Conservation (phyloP, 2,888 invertebrate species). For the Teinopalpus imperialis region DNA sequence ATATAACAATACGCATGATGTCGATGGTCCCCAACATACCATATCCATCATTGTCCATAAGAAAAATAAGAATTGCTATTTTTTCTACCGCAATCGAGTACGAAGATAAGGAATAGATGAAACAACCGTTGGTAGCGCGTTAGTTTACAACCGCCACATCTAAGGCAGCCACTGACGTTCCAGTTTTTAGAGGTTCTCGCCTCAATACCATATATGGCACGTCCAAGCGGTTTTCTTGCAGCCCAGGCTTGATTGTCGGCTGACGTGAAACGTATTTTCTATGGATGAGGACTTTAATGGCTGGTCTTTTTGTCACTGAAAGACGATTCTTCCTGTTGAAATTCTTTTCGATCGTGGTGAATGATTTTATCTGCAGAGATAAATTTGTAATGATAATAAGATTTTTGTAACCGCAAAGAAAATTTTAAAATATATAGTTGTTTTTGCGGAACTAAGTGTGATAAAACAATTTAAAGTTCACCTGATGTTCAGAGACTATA, state of each 20-base stretch:
- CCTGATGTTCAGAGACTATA: too few relatives aligned
- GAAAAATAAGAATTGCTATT: constrained; percentile 22
- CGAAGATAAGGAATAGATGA: constrained; percentile 23
- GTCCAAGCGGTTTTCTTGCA: constrained; percentile 23
- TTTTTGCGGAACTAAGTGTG: too few relatives aligned
- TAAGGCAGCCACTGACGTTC: constrained; percentile 30
- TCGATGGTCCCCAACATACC: constrained; percentile 20
- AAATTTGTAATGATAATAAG: too few relatives aligned
- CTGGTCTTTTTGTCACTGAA: constrained; percentile 18
- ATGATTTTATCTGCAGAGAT: too few relatives aligned
- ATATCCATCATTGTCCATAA: constrained; percentile 25
- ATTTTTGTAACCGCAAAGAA: too few relatives aligned
- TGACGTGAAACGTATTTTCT: constrained; percentile 21
- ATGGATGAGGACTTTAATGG: constrained; percentile 27
- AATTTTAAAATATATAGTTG: too few relatives aligned
- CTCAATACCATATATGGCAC: constrained; percentile 36
- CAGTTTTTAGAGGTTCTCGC: constrained; percentile 43
- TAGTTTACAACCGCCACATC: constrained; percentile 24
- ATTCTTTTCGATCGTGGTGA: constrained; percentile 4
- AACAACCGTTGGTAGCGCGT: constrained; percentile 25
- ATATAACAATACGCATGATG: constrained; percentile 16
- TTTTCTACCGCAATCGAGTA: constrained; percentile 22
- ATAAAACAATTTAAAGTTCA: too few relatives aligned
- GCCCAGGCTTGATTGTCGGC: constrained; percentile 20
- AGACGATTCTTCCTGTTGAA: constrained; percentile 21